Evolutionary conservation across 2,113 vertebrate species (phyloP), one percentile per base, ranked within the genome.

Genomic region (Mola mola): DNA sequence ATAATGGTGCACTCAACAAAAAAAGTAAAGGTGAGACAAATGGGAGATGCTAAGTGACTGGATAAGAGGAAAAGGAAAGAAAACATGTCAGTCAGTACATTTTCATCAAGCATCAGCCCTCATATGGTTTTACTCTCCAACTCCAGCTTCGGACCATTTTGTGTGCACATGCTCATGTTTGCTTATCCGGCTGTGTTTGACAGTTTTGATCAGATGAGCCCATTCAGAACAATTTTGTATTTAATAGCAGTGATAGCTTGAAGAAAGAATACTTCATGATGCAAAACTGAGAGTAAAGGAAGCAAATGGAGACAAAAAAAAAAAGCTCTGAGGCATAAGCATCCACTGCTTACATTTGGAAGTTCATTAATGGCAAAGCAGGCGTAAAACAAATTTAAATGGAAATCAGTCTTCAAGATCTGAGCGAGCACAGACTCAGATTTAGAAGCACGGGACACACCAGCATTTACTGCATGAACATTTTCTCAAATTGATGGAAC

Each of bases 341-440:
- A n/a, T n/a, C n/a, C n/a, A n/a, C n/a, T n/a, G n/a, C n/a, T n/a
- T n/a, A 50, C 21, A 50, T 58, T 22, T 57, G 25, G 22, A 59
- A 34, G 29, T 48, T 55, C 5, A 43, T 62, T 53, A 31, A 59
- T 4, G 20, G 13, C 42, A 57, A 66, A 52, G n/a, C 46, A 29
- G 41, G 41, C 26, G 36, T 15, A 26, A 51, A 59, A 36, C 36
- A 36, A 31, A 51, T 63, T 62, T n/a, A 52, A 58, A 79, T 62
- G 50, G 40, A 50, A 69, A 48, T 64, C 40, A 67, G 33, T 47
- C 16, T 43, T 62, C 9, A 41, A 51, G 50, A 17, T 12, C 11
- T n/a, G n/a, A n/a, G n/a, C n/a, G n/a, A n/a, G n/a, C n/a, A n/a
- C n/a, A n/a, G n/a, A n/a, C n/a, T n/a, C n/a, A n/a, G n/a, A n/a